These are phyloP conservation scores for Trematomus bernacchii DNA, from an alignment of 2,797 vertebrate genomes.

Conservation along the genomic window DNA sequence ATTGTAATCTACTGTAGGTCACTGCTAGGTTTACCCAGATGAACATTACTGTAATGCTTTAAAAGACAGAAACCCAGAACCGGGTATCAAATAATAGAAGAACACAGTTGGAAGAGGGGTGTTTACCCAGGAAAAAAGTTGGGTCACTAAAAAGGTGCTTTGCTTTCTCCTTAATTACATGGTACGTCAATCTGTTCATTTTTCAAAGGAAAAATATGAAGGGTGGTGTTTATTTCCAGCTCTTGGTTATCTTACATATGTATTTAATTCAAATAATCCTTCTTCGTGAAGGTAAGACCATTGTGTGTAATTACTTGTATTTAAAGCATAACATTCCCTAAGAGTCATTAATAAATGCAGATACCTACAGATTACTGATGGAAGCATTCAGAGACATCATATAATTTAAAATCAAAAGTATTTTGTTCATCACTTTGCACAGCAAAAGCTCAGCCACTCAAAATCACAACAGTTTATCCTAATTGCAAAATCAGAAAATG, in stretches of 20 bases:
- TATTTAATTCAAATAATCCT: background rate
- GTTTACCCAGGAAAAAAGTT: background rate
- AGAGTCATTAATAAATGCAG: background rate
- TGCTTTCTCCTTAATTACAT: slow-evolving; percentile 6
- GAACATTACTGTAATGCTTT: too few relatives aligned
- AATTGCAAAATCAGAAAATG: too few relatives aligned
- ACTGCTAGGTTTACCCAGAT: too few relatives aligned
- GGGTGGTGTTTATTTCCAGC: background rate
- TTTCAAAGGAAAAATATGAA: background rate
- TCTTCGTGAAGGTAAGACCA: background rate
- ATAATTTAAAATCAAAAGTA: background rate
- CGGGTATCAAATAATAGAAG: background rate
- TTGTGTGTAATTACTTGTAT: slow-evolving; percentile 5
- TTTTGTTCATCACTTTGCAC: background rate
- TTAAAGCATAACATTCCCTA: background rate
- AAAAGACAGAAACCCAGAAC: background rate
- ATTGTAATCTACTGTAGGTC: background rate
- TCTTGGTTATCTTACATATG: slow-evolving; percentile 2
- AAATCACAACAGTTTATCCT: background rate
- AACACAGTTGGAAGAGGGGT: background rate
- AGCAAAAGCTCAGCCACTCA: background rate
- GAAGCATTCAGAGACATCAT: background rate
- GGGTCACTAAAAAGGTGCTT: background rate
- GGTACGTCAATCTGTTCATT: background rate
- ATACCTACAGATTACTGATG: background rate